Evolutionary conservation across 2,888 invertebrate genomes (phyloP).

Genomic region (Glyphotaelius pellucidus): DNA sequence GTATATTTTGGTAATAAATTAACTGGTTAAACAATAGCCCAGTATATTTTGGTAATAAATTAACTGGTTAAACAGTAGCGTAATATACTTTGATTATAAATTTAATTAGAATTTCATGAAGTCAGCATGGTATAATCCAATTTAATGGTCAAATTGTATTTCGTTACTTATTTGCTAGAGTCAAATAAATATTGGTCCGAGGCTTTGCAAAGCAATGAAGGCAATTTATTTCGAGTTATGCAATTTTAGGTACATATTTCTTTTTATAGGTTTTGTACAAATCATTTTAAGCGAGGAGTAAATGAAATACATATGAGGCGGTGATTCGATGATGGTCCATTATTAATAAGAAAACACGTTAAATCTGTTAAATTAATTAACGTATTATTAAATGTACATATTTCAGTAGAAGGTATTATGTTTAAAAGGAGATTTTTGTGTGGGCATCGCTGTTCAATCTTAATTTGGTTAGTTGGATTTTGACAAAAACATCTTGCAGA

Average conservation of each 20-base stretch:
- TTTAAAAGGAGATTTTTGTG: background rate
- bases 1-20: background rate
- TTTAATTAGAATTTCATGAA: conserved; percentile 4
- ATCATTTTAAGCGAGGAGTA: conserved; percentile 1
- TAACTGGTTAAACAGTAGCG: too few species aligned
- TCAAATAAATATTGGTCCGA: conserved; percentile 65
- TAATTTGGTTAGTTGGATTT: background rate
- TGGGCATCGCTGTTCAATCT: background rate
- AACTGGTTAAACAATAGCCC: background rate
- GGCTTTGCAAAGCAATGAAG: conserved; percentile 65
- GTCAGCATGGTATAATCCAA: conserved; percentile 55
- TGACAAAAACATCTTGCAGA: background rate
- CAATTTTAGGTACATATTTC: background rate
- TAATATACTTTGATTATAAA: background rate
- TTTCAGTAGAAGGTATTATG: background rate
- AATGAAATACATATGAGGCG: background rate
- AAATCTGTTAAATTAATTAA: background rate
- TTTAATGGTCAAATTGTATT: conserved; percentile 57
- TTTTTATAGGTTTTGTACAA: background rate
- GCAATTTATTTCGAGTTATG: conserved; percentile 50
- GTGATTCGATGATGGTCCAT: background rate
- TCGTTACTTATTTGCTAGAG: conserved; percentile 55
- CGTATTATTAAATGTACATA: background rate
- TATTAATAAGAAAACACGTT: background rate
- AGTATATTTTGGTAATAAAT: too few species aligned